Evolutionary conservation across 2,113 vertebrate genomes (phyloP).

Genomic region (Crotalus helleri): DNA sequence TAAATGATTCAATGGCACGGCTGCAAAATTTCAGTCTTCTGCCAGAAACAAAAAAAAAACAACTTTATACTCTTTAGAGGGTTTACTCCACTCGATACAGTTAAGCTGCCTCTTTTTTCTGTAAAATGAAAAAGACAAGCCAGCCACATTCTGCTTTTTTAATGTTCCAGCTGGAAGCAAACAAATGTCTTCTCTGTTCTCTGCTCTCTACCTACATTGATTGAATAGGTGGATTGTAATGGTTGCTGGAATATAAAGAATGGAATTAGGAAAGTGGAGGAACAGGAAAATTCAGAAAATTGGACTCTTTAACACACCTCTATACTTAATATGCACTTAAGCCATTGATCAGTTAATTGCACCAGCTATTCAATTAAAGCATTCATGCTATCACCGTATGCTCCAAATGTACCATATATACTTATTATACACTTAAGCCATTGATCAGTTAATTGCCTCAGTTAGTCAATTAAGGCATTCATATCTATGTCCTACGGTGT

Average conservation of each 20-base stretch:
- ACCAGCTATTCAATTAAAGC: constrained; percentile 27
- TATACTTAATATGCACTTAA: constrained; percentile 27
- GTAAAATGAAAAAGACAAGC: background rate
- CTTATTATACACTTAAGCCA: constrained; percentile 32
- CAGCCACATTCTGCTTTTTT: background rate
- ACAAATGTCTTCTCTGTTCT: constrained; percentile 21
- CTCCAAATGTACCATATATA: constrained; percentile 24
- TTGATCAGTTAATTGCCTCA: constrained; percentile 26
- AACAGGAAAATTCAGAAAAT: constrained; percentile 10
- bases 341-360: constrained; percentile 35
- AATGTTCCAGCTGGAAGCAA: constrained; percentile 4
- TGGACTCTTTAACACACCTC: constrained; percentile 22
- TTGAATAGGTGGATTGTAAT: constrained; percentile 5
- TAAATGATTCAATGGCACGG: background rate
- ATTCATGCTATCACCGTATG: constrained; percentile 18
- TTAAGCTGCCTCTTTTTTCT: background rate
- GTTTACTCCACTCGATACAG: background rate
- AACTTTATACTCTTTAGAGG: background rate
- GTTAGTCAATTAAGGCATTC: constrained; percentile 26
- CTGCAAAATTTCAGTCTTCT: background rate
- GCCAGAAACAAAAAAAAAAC: background rate
- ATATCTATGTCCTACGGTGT: background rate
- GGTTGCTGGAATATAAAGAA: constrained; percentile 1
- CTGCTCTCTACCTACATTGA: background rate
- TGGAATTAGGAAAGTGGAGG: constrained; percentile 2